phyloP scores from a whole-genome alignment of 1,140 invertebrate species.

The Apis dorsata region DNA sequence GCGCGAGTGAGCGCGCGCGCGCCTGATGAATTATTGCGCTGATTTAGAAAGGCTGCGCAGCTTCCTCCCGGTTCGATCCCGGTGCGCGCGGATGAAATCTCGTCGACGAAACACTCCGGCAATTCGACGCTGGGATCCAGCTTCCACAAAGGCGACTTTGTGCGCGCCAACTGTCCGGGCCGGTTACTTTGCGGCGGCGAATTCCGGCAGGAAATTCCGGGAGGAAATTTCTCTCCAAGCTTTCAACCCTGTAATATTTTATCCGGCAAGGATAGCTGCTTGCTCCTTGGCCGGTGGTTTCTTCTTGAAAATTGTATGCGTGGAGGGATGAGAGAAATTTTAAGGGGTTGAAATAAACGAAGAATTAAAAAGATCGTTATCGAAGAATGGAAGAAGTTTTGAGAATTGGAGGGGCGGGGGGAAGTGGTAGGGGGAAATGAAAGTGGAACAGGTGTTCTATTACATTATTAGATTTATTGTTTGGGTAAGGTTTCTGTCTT shows the following conservation, averaged over 20 bases:
- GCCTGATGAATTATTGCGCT: constrained; percentile 73
- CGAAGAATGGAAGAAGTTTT: too few relatives aligned
- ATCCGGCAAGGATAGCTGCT: not conserved
- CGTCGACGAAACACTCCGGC: not conserved
- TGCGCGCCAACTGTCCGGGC: not conserved
- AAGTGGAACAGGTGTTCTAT: too few relatives aligned
- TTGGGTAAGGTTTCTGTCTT: too few relatives aligned
- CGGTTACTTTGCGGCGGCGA: constrained; percentile 28
- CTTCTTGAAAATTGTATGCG: not conserved
- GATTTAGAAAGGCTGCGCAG: constrained; percentile 68
- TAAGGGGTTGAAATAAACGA: too few relatives aligned
- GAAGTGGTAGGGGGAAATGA: too few relatives aligned
- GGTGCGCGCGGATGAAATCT: constrained; percentile 1
- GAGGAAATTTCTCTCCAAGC: constrained; percentile 13
- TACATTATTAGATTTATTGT: too few relatives aligned
- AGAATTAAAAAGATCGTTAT: too few relatives aligned
- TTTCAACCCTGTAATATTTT: not conserved
- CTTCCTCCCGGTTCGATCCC: constrained; percentile 8
- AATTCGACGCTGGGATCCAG: constrained; percentile 16
- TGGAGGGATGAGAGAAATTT: too few relatives aligned
- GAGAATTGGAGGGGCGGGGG: too few relatives aligned
- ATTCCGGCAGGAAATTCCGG: constrained; percentile 29
- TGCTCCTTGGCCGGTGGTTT: not conserved
- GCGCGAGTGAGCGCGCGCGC: constrained; percentile 44
- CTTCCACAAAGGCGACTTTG: constrained; percentile 37